A percentile compares a stretch with the other conserved stretches of the same genome.
These are phyloP conservation scores for Petrocephalus sullivani DNA, from an alignment of 2,797 vertebrate genomes.

Conservation along the genomic window DNA sequence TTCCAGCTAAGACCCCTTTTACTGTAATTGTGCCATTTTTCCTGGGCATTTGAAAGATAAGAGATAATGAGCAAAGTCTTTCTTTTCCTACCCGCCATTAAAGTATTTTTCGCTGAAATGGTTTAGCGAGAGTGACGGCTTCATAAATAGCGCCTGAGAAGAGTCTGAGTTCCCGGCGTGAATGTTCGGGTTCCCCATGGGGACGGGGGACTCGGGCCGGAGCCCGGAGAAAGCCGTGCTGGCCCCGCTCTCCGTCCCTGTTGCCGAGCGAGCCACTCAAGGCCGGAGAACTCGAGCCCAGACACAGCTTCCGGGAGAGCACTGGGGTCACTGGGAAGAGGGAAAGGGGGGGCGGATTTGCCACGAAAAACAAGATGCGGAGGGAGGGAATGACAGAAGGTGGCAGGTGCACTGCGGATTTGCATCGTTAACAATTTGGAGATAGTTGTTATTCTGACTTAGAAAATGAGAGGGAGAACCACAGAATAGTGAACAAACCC, in stretches of 20 bases:
- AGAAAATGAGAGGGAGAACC: not conserved
- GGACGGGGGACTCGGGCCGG: not conserved
- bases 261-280: not conserved
- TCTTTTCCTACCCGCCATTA: conserved; percentile 29
- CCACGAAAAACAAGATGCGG: not conserved
- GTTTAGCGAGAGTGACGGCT: conserved; percentile 29
- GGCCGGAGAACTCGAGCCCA: not conserved
- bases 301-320: too few species aligned
- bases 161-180: not conserved
- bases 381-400: not conserved
- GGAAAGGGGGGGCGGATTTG: not conserved
- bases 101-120: conserved; percentile 16
- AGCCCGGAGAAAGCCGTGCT: not conserved
- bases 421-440: not conserved
- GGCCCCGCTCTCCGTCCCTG: not conserved
- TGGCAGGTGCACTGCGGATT: not conserved
- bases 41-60: conserved; percentile 38
- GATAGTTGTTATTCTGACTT: not conserved
- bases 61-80: conserved; percentile 18
- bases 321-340: not conserved
- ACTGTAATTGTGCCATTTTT: conserved; percentile 45
- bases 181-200: not conserved
- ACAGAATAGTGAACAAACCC: not conserved
- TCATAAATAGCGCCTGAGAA: conserved; percentile 21
- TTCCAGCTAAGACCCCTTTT: conserved; percentile 26